These are phyloP conservation scores for Contarinia nasturtii DNA, from an alignment of 1,140 invertebrate genomes.

Conservation along the genomic window DNA sequence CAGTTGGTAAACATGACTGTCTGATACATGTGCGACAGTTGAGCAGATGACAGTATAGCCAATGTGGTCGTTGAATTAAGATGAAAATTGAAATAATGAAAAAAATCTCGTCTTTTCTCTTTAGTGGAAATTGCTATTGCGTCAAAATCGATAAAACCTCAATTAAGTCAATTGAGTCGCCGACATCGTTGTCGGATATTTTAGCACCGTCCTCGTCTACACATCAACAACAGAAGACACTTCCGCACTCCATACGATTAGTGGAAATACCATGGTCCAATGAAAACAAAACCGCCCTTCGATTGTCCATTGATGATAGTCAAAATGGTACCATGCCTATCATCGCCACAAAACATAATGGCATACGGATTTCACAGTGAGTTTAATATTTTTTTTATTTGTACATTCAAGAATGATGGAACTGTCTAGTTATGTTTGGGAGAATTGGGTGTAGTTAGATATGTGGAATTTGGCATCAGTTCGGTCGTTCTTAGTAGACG, in stretches of 20 bases:
- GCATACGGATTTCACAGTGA: slow-evolving; percentile 40
- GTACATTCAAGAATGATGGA: no score
- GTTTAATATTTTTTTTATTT: no score
- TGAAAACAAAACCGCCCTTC: slow-evolving; percentile 15
- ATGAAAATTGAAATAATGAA: no score
- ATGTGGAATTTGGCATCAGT: no score
- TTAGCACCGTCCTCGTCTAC: neutral
- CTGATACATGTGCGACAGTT: no score
- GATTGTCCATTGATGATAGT: slow-evolving; percentile 28
- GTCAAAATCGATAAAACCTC: slow-evolving; percentile 27
- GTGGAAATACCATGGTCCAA: slow-evolving; percentile 46
- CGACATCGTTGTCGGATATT: neutral
- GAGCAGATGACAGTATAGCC: no score
- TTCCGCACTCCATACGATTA: slow-evolving; percentile 49
- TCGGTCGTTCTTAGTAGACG: no score
- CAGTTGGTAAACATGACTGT: neutral
- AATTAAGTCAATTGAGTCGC: neutral
- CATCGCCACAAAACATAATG: slow-evolving; percentile 24
- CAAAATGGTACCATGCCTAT: slow-evolving; percentile 33
- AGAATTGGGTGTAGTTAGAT: no score
- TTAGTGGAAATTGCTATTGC: slow-evolving; percentile 39
- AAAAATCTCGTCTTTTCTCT: no score
- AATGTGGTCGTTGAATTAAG: no score
- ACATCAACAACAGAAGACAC: neutral
- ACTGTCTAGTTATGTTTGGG: no score